phyloP scores from a whole-genome alignment of 2,113 vertebrate species.

The Trichechus manatus region DNA sequence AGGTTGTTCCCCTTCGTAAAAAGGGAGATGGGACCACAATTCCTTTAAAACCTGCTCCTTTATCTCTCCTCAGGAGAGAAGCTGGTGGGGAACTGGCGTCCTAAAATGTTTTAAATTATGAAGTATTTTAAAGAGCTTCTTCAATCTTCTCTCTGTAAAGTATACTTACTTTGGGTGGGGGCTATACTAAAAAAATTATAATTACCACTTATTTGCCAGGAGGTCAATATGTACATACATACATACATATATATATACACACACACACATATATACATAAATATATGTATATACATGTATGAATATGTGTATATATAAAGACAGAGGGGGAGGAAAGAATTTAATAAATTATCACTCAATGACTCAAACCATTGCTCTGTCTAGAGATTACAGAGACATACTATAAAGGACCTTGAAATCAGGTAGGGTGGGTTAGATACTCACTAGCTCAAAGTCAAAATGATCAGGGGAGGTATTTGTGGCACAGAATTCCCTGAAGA shows the following conservation, averaged over 20 bases:
- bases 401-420: constrained; percentile 8
- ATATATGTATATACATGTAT: no score
- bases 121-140: constrained; percentile 21
- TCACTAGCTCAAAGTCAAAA: neutral
- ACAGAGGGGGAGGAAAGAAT: neutral
- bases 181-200: neutral
- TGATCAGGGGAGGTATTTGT: neutral
- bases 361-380: neutral
- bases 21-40: neutral
- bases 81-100: neutral
- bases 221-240: neutral
- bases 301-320: no score
- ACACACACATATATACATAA: no score
- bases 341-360: neutral
- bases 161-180: neutral
- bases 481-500: neutral
- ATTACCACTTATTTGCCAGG: neutral
- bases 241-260: no score
- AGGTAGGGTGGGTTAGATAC: neutral
- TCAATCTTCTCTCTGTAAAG: neutral
- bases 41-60: neutral
- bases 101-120: constrained; percentile 38
- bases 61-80: neutral
- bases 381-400: neutral
- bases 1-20: neutral